A percentile compares a stretch with the other conserved stretches of the same genome.
Conservation (phyloP, 2,888 invertebrate species). For the Leptinotarsa peninsularis region DNA sequence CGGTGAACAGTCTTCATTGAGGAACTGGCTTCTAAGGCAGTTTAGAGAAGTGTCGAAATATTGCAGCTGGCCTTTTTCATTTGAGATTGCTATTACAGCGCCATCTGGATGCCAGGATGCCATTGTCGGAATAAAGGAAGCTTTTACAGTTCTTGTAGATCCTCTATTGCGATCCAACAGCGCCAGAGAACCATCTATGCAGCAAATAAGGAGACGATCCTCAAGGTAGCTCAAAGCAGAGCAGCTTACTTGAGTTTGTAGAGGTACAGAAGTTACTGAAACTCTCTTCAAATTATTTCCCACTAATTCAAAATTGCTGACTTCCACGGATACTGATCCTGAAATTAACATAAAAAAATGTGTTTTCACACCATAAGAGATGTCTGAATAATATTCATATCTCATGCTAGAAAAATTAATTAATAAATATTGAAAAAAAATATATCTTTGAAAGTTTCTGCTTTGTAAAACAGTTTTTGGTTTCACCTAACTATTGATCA, state of each 20-base stretch:
- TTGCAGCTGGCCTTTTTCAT: constrained; percentile 80
- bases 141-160: constrained; percentile 80
- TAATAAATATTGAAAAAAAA: too few relatives aligned
- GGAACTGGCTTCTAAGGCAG: constrained; percentile 75
- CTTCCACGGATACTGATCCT: constrained; percentile 77
- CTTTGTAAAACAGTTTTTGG: too few relatives aligned
- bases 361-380: too few relatives aligned
- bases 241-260: constrained; percentile 78
- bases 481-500: too few relatives aligned
- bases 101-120: constrained; percentile 81
- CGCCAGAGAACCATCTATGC: constrained; percentile 86
- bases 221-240: constrained; percentile 79
- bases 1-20: constrained; percentile 75
- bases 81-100: constrained; percentile 75
- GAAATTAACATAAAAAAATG: constrained; percentile 34
- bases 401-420: too few relatives aligned
- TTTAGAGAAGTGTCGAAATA: constrained; percentile 80
- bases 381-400: too few relatives aligned
- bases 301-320: constrained; percentile 74
- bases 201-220: constrained; percentile 79
- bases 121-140: constrained; percentile 82
- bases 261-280: constrained; percentile 76
- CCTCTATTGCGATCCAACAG: constrained; percentile 82
- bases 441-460: too few relatives aligned
- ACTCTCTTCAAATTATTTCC: constrained; percentile 73